Percentiles rank a stretch among this genome's conserved stretches.
Conservation (phyloP, 2,888 invertebrate species). For the Thysanoteuthis rhombus region DNA sequence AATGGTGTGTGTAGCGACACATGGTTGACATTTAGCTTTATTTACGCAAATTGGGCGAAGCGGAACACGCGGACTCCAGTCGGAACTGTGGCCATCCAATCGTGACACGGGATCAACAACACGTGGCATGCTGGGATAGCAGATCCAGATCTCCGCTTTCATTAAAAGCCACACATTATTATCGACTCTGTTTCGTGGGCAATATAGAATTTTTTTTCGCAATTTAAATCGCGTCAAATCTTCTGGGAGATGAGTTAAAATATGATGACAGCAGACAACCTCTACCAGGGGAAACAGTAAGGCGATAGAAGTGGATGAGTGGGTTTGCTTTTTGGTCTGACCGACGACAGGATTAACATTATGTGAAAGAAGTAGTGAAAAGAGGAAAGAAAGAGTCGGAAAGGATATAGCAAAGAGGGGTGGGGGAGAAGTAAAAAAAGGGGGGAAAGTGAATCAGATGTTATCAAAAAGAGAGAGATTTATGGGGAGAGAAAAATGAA, state of each 20-base stretch:
- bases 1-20: slow-evolving; percentile 12
- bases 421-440: not conserved
- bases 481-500: not conserved
- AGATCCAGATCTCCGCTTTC: slow-evolving; percentile 12
- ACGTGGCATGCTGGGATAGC: not conserved
- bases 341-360: not conserved
- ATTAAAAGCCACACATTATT: not conserved
- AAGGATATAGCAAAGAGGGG: not conserved
- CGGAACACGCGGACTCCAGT: not conserved
- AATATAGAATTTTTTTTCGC: not conserved
- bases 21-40: not conserved
- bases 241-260: not conserved
- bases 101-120: slow-evolving; percentile 1
- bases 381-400: not conserved
- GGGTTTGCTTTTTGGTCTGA: not conserved
- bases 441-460: not conserved
- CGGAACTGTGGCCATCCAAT: slow-evolving; percentile 12
- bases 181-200: not conserved
- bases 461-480: not conserved
- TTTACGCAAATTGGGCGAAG: not conserved
- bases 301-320: not conserved
- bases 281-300: too few relatives aligned
- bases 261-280: not conserved
- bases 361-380: not conserved
- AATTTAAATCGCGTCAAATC: slow-evolving; percentile 12